Evolutionary conservation across 2,888 invertebrate species (phyloP).

Genomic region (Rutpela maculata): DNA sequence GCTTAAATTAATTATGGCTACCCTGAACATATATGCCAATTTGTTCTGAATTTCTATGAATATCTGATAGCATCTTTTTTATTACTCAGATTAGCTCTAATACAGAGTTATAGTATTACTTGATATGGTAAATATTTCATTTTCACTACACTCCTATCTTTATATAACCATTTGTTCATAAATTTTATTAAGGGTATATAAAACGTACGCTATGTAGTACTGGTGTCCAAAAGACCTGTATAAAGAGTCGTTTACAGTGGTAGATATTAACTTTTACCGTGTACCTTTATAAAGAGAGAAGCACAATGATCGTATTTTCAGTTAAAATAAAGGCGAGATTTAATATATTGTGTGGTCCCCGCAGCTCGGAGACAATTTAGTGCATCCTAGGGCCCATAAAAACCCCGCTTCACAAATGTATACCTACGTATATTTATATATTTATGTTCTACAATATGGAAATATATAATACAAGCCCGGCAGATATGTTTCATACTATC

Average conservation of each 20-base stretch:
- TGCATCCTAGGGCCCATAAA: slow-evolving; percentile 70
- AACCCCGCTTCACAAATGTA: slow-evolving; percentile 69
- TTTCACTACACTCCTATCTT: slow-evolving; percentile 6
- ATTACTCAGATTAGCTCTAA: too few relatives aligned
- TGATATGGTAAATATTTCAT: background rate
- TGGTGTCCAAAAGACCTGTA: slow-evolving; percentile 52
- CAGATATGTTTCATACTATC: slow-evolving; percentile 64
- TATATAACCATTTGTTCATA: slow-evolving; percentile 9
- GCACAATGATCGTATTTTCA: slow-evolving; percentile 64
- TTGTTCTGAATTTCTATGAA: too few relatives aligned
- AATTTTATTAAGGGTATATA: slow-evolving; percentile 21
- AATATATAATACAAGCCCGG: slow-evolving; percentile 70
- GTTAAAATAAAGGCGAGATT: slow-evolving; percentile 68
- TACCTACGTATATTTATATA: slow-evolving; percentile 71
- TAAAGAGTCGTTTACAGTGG: slow-evolving; percentile 66
- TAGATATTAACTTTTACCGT: slow-evolving; percentile 64
- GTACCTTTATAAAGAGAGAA: slow-evolving; percentile 44
- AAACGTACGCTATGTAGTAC: slow-evolving; percentile 35
- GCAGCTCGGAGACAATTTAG: slow-evolving; percentile 69
- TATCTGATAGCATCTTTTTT: too few relatives aligned
- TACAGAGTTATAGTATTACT: too few relatives aligned
- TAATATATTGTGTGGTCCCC: slow-evolving; percentile 60
- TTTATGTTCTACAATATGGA: slow-evolving; percentile 72
- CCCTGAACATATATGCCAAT: too few relatives aligned
- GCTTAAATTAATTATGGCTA: too few relatives aligned